Percentiles rank a stretch among this genome's conserved stretches.
Evolutionary conservation across 2,113 vertebrate genomes (phyloP).

Genomic region (Otolemur garnettii): DNA sequence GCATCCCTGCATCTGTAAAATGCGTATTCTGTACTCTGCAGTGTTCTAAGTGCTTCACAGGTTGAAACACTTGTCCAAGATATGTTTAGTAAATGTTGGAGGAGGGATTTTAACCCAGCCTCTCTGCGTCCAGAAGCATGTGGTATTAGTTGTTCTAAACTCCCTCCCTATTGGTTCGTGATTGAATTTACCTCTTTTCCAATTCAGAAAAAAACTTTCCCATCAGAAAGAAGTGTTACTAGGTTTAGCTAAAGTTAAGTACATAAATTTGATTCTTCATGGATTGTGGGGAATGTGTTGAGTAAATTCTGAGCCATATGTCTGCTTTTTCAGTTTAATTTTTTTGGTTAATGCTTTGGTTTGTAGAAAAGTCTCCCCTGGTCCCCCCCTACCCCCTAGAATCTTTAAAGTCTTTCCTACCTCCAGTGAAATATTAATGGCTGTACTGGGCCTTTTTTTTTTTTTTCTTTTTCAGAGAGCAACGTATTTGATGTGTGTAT

Average conservation of each 20-base stretch:
- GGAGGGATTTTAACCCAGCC: not conserved
- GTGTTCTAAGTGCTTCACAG: not conserved
- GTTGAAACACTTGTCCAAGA: not conserved
- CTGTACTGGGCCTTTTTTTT: not conserved
- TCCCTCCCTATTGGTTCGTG: not conserved
- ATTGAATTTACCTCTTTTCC: not conserved
- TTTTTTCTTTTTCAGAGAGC: not conserved
- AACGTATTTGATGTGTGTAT: not conserved
- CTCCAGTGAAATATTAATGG: not conserved
- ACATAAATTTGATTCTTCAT: conserved; percentile 2
- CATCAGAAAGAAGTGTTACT: not conserved
- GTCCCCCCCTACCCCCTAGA: rapidly evolving
- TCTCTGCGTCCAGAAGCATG: not conserved
- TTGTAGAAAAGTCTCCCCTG: not conserved
- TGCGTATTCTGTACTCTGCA: not conserved
- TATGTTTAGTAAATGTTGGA: not conserved
- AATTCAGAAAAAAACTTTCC: not conserved
- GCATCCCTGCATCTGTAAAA: not conserved
- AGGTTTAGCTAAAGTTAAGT: conserved; percentile 45
- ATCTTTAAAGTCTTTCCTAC: too few species aligned
- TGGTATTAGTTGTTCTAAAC: not conserved
- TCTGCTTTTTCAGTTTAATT: conserved; percentile 9
- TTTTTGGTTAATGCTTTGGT: conserved; percentile 42
- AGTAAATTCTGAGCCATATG: not conserved
- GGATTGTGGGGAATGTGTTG: not conserved